phyloP scores from a whole-genome alignment of 37 sponge, comb jelly and placozoan species.

The Sycon ciliatum region DNA sequence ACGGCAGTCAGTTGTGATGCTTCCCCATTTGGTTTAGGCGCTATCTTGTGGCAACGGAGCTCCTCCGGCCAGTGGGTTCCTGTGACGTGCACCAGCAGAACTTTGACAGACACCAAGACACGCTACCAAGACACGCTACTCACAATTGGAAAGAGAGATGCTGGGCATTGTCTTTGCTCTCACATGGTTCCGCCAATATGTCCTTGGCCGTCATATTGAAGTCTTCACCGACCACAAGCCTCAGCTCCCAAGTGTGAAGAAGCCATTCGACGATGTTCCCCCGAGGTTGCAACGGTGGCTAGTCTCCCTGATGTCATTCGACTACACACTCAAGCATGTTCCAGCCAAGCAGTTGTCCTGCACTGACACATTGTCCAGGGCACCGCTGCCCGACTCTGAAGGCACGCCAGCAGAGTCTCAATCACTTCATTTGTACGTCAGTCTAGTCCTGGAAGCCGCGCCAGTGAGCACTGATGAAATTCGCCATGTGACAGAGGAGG shows the following conservation, averaged over 20 bases:
- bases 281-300: background rate
- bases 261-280: background rate
- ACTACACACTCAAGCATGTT: background rate
- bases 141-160: background rate
- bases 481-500: too few relatives aligned
- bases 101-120: too few relatives aligned
- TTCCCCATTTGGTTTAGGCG: background rate
- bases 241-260: background rate
- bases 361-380: background rate
- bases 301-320: background rate
- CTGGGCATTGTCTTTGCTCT: background rate
- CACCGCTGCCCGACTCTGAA: background rate
- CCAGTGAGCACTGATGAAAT: too few relatives aligned
- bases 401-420: too few relatives aligned
- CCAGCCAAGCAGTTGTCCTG: background rate
- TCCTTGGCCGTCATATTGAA: background rate
- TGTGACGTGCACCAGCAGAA: too few relatives aligned
- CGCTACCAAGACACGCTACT: too few relatives aligned
- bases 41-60: background rate
- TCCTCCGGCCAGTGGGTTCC: too few relatives aligned
- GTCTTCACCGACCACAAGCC: background rate
- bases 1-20: background rate
- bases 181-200: too few relatives aligned
- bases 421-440: too few relatives aligned
- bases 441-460: too few relatives aligned